A percentile compares a stretch with the other conserved stretches of the same genome.
Conservation (phyloP, 2,888 invertebrate genomes). For the Thyatira batis region DNA sequence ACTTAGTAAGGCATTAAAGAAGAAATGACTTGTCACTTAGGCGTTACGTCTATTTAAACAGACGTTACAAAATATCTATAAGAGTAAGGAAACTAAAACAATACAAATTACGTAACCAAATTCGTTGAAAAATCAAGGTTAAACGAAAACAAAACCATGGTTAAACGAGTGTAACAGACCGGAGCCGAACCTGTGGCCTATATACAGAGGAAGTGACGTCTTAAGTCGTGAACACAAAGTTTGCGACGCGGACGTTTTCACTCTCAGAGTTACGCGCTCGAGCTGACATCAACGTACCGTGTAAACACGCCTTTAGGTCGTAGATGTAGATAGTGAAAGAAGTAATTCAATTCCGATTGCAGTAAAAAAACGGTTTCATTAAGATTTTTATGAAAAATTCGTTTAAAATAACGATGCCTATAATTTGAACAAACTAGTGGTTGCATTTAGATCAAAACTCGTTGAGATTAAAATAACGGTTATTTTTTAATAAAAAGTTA, state of each 20-base stretch:
- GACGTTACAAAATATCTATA: conserved; percentile 15
- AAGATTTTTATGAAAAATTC: too few species aligned
- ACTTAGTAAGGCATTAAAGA: too few species aligned
- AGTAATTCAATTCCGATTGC: background rate
- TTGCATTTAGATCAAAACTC: too few species aligned
- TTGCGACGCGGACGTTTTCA: conserved; percentile 55
- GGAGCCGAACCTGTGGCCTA: conserved; percentile 60
- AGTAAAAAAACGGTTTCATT: too few species aligned
- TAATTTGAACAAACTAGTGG: too few species aligned
- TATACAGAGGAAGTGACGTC: conserved; percentile 68
- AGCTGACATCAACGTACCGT: conserved; percentile 54
- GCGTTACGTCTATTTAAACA: too few species aligned
- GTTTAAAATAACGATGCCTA: too few species aligned
- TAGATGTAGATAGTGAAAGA: conserved; percentile 23
- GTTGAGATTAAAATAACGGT: too few species aligned
- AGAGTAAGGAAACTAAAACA: conserved; percentile 30
- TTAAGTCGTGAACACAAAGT: conserved; percentile 32
- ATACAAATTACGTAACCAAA: conserved; percentile 50
- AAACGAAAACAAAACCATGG: conserved; percentile 67
- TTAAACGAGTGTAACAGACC: conserved; percentile 64
- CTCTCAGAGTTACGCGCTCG: conserved; percentile 65
- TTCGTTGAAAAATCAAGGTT: conserved; percentile 58
- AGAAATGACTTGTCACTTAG: too few species aligned
- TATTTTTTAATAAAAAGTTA: too few species aligned
- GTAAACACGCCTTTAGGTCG: conserved; percentile 57